Conservation (phyloP, 92 coral and sea anemone genomes). For the Hydrozoanthus gracilis region DNA sequence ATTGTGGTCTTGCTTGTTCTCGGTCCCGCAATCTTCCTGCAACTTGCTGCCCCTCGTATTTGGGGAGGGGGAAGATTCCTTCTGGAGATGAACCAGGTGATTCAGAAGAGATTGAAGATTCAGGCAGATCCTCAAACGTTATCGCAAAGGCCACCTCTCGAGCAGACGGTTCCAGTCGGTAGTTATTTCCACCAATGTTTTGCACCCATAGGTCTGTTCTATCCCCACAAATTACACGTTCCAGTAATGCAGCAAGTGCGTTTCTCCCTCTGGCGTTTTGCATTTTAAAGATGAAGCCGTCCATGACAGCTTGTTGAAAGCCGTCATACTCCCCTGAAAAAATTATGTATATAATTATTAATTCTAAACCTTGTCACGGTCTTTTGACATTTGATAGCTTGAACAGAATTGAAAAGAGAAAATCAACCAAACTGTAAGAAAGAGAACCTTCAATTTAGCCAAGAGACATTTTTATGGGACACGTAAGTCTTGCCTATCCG, state of each 20-base stretch:
- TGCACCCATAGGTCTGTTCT: neutral
- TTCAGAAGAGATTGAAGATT: neutral
- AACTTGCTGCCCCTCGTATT: neutral
- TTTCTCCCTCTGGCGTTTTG: constrained; percentile 28
- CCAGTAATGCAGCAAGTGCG: neutral
- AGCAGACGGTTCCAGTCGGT: neutral
- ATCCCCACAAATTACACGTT: neutral
- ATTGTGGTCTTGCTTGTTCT: neutral
- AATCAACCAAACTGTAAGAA: too few species aligned
- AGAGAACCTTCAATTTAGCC: too few species aligned
- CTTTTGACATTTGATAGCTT: too few species aligned
- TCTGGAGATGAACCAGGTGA: too few species aligned
- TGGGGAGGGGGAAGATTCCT: neutral
- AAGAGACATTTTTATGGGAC: too few species aligned
- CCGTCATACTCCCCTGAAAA: neutral
- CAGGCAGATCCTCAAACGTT: neutral
- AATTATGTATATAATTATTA: constrained; percentile 11
- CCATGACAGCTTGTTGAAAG: neutral
- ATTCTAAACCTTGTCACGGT: too few species aligned
- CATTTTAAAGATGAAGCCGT: constrained; percentile 3
- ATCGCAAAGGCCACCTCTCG: neutral
- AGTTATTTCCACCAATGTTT: constrained; percentile 7
- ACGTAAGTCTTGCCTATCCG: too few species aligned
- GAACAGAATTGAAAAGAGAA: too few species aligned
- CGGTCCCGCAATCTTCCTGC: neutral